Base-by-base conservation (phyloP, 64 coral and sea anemone genomes). In the Trachythela sp. region DNA sequence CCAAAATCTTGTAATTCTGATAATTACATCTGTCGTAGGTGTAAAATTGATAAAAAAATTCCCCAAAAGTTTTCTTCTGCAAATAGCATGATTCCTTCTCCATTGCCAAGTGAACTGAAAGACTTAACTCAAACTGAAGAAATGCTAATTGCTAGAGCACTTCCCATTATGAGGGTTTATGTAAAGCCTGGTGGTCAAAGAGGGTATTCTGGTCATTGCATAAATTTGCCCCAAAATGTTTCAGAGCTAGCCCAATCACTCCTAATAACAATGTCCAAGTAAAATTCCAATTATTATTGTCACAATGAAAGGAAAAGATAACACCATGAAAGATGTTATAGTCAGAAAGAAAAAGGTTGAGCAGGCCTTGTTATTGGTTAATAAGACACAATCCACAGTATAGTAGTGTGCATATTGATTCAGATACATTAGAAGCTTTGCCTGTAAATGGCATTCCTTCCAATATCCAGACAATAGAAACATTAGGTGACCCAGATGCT, bases 261-360 rank as follows among this genome's bases (percentile, higher is more conserved):
- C 42, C 42, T 11, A n/a, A n/a, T n/a, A n/a, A 45, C 59, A 14
- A 68, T 68, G 59, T 68, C 59, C 59, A 68, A 68, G 59, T 68
- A 68, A 68, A 68, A 31, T 68, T 68, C 59, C 59, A 68, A 68
- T 68, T 68, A 68, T 68, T 68, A 68, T 68, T 68, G 59, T 68
- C 59, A 68, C 59, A 68, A 68, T 68, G 59, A 68, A 68, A 68
- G 59, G 59, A 31, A 68, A 68, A 5, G 59, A 68, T 31, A 68
- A 68, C 59, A 68, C 59, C 59, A 68, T 68, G 59, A 68, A 31
- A 68, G 59, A 68, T 68, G 59, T 68, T 68, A 68, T 68, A 68
- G 59, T 68, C 59, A 68, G 59, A 68, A 68, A 68, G 42, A 45
- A 45, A 45, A 45, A 45, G 11, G 42, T 45, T 45, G 42, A 6